A percentile compares a stretch with the other conserved stretches of the same genome.
phyloP scores from a whole-genome alignment of 2,797 vertebrate species.

The Propithecus perrieri region DNA sequence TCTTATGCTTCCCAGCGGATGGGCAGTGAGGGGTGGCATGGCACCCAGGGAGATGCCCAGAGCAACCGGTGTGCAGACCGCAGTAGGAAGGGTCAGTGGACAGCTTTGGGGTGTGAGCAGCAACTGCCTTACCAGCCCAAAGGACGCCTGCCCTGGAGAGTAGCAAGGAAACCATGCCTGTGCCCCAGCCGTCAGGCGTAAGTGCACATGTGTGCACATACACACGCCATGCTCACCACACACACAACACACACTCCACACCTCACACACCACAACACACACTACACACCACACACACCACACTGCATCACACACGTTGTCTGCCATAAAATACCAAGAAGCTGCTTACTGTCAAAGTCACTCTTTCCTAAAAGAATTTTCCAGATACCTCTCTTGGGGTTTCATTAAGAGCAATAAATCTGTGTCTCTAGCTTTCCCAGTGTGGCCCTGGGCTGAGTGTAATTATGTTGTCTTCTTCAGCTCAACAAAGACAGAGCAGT shows the following conservation, averaged over 20 bases:
- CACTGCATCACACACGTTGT: not conserved
- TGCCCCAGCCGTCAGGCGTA: not conserved
- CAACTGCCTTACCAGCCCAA: accelerated
- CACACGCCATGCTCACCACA: not conserved
- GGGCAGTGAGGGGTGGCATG: accelerated
- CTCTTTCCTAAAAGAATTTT: not conserved
- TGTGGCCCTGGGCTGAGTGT: not conserved
- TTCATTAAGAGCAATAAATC: not conserved
- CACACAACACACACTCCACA: not conserved
- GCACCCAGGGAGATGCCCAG: not conserved
- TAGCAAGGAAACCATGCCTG: not conserved
- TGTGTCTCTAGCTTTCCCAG: not conserved
- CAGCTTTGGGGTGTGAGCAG: not conserved
- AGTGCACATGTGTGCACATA: accelerated
- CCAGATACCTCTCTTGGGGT: not conserved
- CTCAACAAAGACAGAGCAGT: not conserved
- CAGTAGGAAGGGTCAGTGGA: not conserved
- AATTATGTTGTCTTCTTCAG: not conserved
- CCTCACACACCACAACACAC: no score
- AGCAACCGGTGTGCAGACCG: not conserved
- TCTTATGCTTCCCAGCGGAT: not conserved
- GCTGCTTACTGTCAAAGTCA: not conserved
- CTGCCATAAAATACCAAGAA: not conserved
- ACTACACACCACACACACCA: not conserved
- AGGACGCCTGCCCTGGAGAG: not conserved